phyloP scores from a whole-genome alignment of 1,140 invertebrate species.

The Oreohelix idahoensis region DNA sequence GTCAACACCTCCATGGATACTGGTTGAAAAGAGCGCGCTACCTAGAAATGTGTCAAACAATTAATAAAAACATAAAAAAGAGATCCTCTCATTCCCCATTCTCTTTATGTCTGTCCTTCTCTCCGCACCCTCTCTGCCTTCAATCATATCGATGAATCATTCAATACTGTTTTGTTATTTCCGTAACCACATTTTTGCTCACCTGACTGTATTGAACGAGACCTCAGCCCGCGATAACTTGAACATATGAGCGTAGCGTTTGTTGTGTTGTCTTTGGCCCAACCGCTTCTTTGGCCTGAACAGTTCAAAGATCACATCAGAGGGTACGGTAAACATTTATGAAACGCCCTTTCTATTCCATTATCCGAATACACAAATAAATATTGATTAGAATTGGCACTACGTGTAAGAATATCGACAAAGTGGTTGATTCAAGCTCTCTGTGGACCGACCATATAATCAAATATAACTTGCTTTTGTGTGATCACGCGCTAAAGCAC shows the following conservation, averaged over 20 bases:
- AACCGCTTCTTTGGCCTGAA: neutral
- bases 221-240: neutral
- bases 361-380: neutral
- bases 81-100: too few species aligned
- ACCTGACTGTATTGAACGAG: neutral
- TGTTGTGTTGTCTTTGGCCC: neutral
- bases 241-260: neutral
- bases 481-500: neutral
- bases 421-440: neutral
- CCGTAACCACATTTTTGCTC: neutral
- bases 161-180: neutral
- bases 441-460: neutral
- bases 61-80: too few species aligned
- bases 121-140: neutral
- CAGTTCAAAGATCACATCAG: neutral
- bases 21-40: too few species aligned
- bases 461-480: slow-evolving; percentile 8
- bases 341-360: neutral
- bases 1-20: too few species aligned
- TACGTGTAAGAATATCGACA: neutral
- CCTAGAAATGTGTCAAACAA: too few species aligned
- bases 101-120: neutral
- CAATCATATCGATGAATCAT: neutral
- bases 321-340: slow-evolving; percentile 11
- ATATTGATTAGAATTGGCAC: neutral